Conservation (phyloP, 2,888 invertebrate species). For the Melanostoma scalare region DNA sequence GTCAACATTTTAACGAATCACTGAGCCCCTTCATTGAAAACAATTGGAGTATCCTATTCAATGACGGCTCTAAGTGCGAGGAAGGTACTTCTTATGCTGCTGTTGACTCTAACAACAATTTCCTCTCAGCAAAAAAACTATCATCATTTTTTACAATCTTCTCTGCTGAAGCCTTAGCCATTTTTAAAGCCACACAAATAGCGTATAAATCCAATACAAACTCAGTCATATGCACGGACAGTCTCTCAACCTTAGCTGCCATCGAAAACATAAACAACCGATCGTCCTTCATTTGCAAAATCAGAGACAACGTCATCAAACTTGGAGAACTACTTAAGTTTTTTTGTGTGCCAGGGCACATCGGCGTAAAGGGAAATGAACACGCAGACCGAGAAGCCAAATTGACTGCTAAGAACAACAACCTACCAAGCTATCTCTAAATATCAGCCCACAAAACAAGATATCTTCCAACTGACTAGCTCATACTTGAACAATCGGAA, state of each 20-base stretch:
- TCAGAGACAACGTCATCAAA: neutral
- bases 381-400: neutral
- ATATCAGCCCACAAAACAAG: neutral
- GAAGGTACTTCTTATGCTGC: neutral
- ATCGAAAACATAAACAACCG: conserved; percentile 1
- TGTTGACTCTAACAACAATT: neutral
- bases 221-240: neutral
- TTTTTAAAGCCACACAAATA: neutral
- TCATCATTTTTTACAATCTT: neutral
- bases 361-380: too few relatives aligned
- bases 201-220: neutral
- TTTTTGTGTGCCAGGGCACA: neutral
- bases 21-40: neutral
- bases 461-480: neutral
- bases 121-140: neutral
- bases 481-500: neutral
- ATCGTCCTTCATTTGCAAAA: neutral
- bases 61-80: neutral
- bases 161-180: neutral
- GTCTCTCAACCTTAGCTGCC: conserved; percentile 3
- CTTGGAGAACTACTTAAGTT: neutral
- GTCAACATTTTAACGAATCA: neutral
- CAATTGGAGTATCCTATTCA: neutral
- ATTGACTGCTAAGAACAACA: neutral
- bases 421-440: neutral